Conservation (phyloP, 2,113 vertebrate genomes). For the Heteronetta atricapilla region DNA sequence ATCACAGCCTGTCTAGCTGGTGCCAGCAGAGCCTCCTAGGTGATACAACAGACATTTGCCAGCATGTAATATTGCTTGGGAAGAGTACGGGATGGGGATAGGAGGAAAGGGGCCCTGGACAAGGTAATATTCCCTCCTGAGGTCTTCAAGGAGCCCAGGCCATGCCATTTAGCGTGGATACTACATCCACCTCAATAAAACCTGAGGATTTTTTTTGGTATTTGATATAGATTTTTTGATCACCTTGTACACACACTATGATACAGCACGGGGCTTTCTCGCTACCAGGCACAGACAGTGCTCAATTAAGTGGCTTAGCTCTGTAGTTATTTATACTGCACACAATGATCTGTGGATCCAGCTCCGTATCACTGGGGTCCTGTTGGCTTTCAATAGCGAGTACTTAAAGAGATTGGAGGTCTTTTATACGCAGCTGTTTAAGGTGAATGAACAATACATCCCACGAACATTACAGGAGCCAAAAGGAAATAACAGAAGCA, state of each 20-base stretch:
- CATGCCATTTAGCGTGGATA: background rate
- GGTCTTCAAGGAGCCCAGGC: background rate
- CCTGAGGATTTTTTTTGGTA: background rate
- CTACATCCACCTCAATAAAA: background rate
- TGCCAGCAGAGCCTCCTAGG: background rate
- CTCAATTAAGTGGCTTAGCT: conserved; percentile 44
- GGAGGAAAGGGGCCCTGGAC: background rate
- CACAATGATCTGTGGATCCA: background rate
- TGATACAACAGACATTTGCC: background rate
- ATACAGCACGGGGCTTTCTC: background rate
- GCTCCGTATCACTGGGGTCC: background rate
- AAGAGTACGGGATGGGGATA: background rate
- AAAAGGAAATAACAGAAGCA: background rate
- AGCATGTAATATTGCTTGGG: accelerated
- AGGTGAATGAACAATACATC: background rate
- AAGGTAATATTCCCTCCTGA: background rate
- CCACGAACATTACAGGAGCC: background rate
- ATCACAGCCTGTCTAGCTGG: accelerated
- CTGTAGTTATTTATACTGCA: conserved; percentile 23
- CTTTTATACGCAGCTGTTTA: background rate
- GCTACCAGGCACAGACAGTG: background rate
- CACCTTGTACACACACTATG: background rate
- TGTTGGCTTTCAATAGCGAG: background rate
- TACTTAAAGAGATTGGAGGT: background rate
- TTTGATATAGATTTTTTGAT: background rate